Conservation (phyloP, 2,113 vertebrate genomes). For the Isurus oxyrinchus region DNA sequence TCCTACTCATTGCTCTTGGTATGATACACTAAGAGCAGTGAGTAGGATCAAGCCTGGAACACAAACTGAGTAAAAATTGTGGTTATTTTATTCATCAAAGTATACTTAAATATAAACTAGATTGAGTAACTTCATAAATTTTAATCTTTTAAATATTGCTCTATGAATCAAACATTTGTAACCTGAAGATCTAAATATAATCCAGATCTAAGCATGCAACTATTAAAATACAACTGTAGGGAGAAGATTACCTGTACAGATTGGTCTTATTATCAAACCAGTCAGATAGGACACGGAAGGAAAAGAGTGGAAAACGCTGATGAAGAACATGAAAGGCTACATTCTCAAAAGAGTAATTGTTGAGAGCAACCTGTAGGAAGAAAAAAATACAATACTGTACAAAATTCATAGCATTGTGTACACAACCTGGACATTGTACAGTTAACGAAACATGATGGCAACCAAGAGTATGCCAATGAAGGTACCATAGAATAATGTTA, state of each 20-base stretch:
- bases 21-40: too few species aligned
- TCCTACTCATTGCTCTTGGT: background rate
- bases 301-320: conserved; percentile 87
- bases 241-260: conserved; percentile 71
- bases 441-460: background rate
- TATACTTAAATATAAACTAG: background rate
- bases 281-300: conserved; percentile 81
- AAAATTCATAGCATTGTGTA: background rate
- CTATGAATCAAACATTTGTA: background rate
- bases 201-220: background rate
- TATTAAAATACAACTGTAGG: background rate
- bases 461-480: background rate
- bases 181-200: background rate
- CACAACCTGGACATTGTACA: background rate
- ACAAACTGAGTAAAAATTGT: too few species aligned
- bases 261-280: conserved; percentile 93
- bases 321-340: conserved; percentile 94
- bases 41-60: too few species aligned
- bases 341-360: conserved; percentile 92
- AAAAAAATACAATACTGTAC: background rate
- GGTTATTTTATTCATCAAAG: background rate
- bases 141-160: background rate
- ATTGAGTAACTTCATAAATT: background rate
- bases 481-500: background rate
- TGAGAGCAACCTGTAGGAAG: conserved; percentile 74